These are phyloP conservation scores for Scyliorhinus canicula DNA, from an alignment of 2,797 vertebrate species.

Conservation along the genomic window DNA sequence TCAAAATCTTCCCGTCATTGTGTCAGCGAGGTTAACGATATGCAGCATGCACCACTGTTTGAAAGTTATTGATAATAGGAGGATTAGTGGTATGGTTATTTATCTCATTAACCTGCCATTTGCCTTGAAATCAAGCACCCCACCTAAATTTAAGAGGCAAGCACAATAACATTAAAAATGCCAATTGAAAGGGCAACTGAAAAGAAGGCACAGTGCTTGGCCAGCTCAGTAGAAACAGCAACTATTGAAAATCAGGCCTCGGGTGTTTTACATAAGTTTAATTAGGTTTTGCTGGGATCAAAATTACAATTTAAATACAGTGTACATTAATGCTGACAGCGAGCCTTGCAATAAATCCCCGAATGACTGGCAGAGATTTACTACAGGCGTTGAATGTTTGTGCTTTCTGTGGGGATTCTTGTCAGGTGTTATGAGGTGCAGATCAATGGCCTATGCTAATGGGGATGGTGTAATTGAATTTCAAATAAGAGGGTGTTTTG, in stretches of 20 bases:
- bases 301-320: background rate
- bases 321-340: background rate
- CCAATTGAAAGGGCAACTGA: no score
- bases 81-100: background rate
- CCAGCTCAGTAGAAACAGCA: background rate
- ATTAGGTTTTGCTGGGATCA: background rate
- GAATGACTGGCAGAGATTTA: constrained; percentile 22
- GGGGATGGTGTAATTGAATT: constrained; percentile 3
- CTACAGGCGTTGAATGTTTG: background rate
- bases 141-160: background rate
- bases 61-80: background rate
- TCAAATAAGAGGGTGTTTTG: background rate
- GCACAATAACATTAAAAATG: background rate
- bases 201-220: background rate
- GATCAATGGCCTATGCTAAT: background rate
- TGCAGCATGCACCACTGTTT: background rate
- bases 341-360: constrained; percentile 13
- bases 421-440: background rate
- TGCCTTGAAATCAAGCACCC: background rate
- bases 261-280: background rate
- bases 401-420: constrained; percentile 5
- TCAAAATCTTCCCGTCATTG: background rate
- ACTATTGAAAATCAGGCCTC: background rate
- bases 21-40: background rate
- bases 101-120: background rate